Evolutionary conservation across 2,797 vertebrate genomes (phyloP).

Genomic region (Chrosomus eos): DNA sequence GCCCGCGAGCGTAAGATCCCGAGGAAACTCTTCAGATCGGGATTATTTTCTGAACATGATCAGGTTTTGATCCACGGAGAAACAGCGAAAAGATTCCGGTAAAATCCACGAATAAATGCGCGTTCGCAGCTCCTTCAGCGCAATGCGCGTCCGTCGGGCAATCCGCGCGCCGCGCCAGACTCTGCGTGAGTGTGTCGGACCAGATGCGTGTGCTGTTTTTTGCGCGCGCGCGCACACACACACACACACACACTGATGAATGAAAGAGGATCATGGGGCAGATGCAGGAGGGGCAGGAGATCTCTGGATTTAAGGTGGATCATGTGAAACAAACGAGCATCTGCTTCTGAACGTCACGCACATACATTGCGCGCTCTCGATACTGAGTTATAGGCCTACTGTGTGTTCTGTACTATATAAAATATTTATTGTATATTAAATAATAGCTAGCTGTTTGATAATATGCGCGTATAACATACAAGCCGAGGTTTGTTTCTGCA

Average conservation of each 20-base stretch:
- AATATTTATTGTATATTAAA: background rate
- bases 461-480: background rate
- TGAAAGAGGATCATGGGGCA: conserved; percentile 84
- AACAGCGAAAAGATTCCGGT: background rate
- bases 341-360: background rate
- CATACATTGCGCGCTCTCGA: background rate
- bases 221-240: conserved; percentile 45
- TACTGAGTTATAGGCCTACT: too few relatives aligned
- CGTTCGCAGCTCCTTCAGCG: conserved; percentile 65
- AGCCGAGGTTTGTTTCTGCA: background rate
- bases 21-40: conserved; percentile 41
- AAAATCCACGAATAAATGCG: conserved; percentile 71
- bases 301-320: conserved; percentile 80
- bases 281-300: conserved; percentile 70
- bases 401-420: background rate
- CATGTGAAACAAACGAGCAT: conserved; percentile 34
- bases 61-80: background rate
- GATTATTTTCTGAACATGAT: too few relatives aligned
- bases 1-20: conserved; percentile 64
- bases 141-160: conserved; percentile 59
- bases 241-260: conserved; percentile 54
- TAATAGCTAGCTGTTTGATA: background rate
- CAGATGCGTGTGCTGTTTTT: conserved; percentile 59
- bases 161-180: conserved; percentile 23
- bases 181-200: conserved; percentile 57